These are phyloP conservation scores for Gadus chalcogrammus DNA, from an alignment of 2,113 vertebrate genomes.

Conservation along the genomic window DNA sequence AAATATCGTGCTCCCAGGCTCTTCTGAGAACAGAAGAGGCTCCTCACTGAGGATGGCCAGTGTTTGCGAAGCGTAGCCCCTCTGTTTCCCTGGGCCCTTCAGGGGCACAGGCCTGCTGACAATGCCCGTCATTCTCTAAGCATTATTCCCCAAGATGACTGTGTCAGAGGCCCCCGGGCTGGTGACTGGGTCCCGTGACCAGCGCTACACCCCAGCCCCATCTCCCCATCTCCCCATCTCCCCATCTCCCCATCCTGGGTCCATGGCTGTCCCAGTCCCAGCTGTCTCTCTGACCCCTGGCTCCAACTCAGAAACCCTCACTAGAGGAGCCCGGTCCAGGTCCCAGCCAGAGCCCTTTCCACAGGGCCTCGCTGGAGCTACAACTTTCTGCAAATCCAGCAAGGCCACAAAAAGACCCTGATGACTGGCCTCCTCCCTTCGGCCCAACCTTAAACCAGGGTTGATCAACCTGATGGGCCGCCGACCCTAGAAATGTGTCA, in stretches of 20 bases:
- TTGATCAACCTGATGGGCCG: too few species aligned
- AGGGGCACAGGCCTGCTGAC: slow-evolving; percentile 61
- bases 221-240: slow-evolving; percentile 32
- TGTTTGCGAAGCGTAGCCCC: slow-evolving; percentile 67
- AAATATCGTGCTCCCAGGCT: slow-evolving; percentile 62
- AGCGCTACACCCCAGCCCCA: slow-evolving; percentile 52
- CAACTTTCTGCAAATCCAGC: background rate
- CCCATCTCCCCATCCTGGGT: slow-evolving; percentile 6
- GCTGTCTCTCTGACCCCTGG: slow-evolving; percentile 8
- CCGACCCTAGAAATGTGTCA: too few species aligned
- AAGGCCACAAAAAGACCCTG: background rate
- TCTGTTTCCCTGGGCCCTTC: slow-evolving; percentile 65
- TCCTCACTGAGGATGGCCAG: slow-evolving; percentile 64
- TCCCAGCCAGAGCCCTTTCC: background rate
- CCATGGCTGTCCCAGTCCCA: slow-evolving; percentile 28
- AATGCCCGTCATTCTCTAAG: slow-evolving; percentile 69
- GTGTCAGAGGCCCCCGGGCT: slow-evolving; percentile 63
- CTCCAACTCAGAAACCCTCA: background rate
- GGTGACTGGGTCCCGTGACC: slow-evolving; percentile 70
- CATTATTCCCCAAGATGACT: slow-evolving; percentile 67
- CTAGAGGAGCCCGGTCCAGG: background rate
- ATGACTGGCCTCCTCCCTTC: too few species aligned
- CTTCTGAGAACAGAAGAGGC: slow-evolving; percentile 66
- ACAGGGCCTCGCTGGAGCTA: background rate
- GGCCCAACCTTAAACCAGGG: too few species aligned